phyloP scores from a whole-genome alignment of 1,140 invertebrate species.

The Dendroctonus ponderosae region DNA sequence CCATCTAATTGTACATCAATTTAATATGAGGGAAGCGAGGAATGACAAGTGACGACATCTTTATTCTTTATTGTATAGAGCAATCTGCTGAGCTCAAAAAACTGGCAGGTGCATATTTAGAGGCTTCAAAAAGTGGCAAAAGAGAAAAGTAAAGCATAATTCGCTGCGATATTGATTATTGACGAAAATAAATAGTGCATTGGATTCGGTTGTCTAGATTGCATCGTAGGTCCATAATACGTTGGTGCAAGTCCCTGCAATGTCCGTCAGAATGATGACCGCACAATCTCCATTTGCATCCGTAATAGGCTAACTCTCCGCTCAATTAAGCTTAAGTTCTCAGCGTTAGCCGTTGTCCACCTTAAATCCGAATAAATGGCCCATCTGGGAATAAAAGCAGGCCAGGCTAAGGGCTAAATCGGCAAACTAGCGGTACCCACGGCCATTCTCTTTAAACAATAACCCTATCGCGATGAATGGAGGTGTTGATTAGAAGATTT shows the following conservation, averaged over 20 bases:
- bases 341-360: slow-evolving; percentile 43
- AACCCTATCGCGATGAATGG: slow-evolving; percentile 47
- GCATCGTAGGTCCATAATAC: slow-evolving; percentile 1
- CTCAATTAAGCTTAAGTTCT: slow-evolving; percentile 46
- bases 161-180: too few relatives aligned
- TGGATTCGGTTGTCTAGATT: too few relatives aligned
- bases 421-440: slow-evolving; percentile 34
- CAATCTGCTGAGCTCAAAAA: too few relatives aligned
- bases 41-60: too few relatives aligned
- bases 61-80: too few relatives aligned
- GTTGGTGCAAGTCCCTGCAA: slow-evolving; percentile 28
- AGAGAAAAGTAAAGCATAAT: too few relatives aligned
- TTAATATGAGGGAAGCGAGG: too few relatives aligned
- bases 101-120: too few relatives aligned
- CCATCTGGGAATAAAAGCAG: slow-evolving; percentile 46
- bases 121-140: too few relatives aligned
- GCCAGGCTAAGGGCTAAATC: slow-evolving; percentile 37
- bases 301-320: slow-evolving; percentile 45
- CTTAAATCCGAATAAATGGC: slow-evolving; percentile 50
- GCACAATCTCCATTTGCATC: slow-evolving; percentile 47
- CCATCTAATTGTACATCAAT: too few relatives aligned
- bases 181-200: too few relatives aligned
- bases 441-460: slow-evolving; percentile 40
- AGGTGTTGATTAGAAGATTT: slow-evolving; percentile 51
- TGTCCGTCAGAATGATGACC: slow-evolving; percentile 44